Conservation (phyloP, 2,888 invertebrate genomes). For the Pammene fasciana region DNA sequence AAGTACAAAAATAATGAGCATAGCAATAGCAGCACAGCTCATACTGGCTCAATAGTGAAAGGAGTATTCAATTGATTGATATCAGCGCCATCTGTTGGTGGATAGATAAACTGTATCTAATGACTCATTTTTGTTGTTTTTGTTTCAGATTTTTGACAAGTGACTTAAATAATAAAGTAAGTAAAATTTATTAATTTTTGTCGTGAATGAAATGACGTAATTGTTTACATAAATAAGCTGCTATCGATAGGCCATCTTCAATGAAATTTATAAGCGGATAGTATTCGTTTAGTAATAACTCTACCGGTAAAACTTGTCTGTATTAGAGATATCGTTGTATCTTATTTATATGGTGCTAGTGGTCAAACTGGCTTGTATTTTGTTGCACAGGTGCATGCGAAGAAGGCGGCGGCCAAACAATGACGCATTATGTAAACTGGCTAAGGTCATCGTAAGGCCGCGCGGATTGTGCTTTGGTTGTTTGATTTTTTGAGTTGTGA, state of each 20-base stretch:
- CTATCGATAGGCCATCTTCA: constrained; percentile 67
- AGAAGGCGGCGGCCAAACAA: constrained; percentile 36
- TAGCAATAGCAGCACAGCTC: constrained; percentile 46
- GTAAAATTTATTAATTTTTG: constrained; percentile 27
- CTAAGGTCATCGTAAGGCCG: constrained; percentile 55
- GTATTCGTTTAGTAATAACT: constrained; percentile 52
- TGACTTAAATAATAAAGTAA: constrained; percentile 35
- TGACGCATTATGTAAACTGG: constrained; percentile 50
- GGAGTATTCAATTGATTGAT: constrained; percentile 46
- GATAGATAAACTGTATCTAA: constrained; percentile 48
- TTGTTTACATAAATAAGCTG: constrained; percentile 43
- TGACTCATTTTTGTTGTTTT: constrained; percentile 20
- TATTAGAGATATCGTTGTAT: background rate
- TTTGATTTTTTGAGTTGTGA: constrained; percentile 41
- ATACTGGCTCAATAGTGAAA: constrained; percentile 38
- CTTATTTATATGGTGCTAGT: background rate
- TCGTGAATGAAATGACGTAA: constrained; percentile 26
- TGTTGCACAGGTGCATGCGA: constrained; percentile 24
- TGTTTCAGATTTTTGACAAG: constrained; percentile 31
- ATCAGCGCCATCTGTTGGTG: constrained; percentile 59
- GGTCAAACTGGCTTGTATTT: constrained; percentile 10
- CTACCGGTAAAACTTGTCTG: constrained; percentile 43
- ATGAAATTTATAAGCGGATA: constrained; percentile 56
- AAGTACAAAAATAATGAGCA: constrained; percentile 60
- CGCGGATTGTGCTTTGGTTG: constrained; percentile 46